These are phyloP conservation scores for Lytechinus pictus DNA, from an alignment of 35 echinoderm and acorn worm genomes.

Conservation along the genomic window DNA sequence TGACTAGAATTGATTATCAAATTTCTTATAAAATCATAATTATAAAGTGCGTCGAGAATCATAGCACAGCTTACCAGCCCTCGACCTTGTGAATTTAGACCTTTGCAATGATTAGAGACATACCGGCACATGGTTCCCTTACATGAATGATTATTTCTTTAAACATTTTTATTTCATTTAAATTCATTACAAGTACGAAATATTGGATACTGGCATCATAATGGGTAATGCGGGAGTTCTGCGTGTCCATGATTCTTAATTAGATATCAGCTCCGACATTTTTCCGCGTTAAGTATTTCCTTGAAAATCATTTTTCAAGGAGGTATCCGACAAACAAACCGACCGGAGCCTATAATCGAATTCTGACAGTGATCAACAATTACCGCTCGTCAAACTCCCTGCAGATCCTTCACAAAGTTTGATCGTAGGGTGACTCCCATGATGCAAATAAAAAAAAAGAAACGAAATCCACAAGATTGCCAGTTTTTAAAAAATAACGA, in stretches of 20 bases:
- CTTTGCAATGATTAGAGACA: not conserved
- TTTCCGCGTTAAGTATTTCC: not conserved
- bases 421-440: not conserved
- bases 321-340: not conserved
- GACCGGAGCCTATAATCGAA: not conserved
- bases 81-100: not conserved
- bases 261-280: not conserved
- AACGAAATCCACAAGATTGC: not conserved
- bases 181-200: too few species aligned
- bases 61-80: not conserved
- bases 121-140: not conserved
- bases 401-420: not conserved
- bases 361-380: not conserved
- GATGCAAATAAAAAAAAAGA: not conserved
- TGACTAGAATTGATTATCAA: not conserved
- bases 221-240: too few species aligned
- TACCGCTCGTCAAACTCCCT: not conserved
- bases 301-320: not conserved
- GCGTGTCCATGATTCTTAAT: not conserved
- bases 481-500: not conserved
- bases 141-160: not conserved
- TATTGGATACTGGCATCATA: too few species aligned
- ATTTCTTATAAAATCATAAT: slow-evolving; percentile 1
- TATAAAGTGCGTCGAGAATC: not conserved
- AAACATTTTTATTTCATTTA: not conserved